Percentiles rank a stretch among this genome's conserved stretches.
Evolutionary conservation across 2,888 invertebrate genomes (phyloP).

Genomic region (Chrysolina oricalcia): DNA sequence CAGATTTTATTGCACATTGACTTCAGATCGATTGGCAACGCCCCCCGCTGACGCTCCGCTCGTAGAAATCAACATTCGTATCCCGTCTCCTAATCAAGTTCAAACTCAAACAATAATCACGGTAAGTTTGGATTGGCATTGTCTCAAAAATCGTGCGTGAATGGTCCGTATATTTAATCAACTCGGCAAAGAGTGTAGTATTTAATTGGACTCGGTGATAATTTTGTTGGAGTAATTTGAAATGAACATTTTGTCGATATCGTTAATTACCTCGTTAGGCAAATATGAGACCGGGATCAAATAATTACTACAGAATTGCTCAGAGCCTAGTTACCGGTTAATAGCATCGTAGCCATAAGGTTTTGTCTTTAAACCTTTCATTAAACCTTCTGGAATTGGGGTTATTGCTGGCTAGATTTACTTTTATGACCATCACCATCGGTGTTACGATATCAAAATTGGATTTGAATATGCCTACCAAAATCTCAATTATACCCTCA

Average conservation of each 20-base stretch:
- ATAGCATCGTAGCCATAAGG: constrained; percentile 38
- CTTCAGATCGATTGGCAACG: background rate
- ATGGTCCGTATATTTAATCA: constrained; percentile 20
- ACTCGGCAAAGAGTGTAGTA: constrained; percentile 37
- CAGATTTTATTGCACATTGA: background rate
- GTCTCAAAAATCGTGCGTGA: constrained; percentile 30
- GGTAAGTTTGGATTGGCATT: constrained; percentile 20
- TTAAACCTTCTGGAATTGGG: constrained; percentile 22
- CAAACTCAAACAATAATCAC: constrained; percentile 32
- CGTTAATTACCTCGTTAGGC: constrained; percentile 62
- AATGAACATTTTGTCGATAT: constrained; percentile 54
- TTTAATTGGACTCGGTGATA: constrained; percentile 43
- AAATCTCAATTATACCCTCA: background rate
- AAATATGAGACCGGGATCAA: constrained; percentile 61
- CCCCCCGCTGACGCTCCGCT: background rate
- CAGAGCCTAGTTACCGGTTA: constrained; percentile 47
- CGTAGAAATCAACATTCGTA: constrained; percentile 8
- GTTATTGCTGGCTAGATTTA: constrained; percentile 17
- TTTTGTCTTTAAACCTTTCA: constrained; percentile 27
- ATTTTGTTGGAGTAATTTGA: constrained; percentile 44
- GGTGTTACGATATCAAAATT: constrained; percentile 14
- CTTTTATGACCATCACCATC: constrained; percentile 16
- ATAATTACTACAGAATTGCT: constrained; percentile 56
- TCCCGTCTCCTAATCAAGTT: constrained; percentile 19
- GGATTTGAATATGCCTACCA: background rate